Percentiles rank a stretch among this genome's conserved stretches.
Conservation (phyloP, 2,797 vertebrate genomes). For the Muscicapa comitata region DNA sequence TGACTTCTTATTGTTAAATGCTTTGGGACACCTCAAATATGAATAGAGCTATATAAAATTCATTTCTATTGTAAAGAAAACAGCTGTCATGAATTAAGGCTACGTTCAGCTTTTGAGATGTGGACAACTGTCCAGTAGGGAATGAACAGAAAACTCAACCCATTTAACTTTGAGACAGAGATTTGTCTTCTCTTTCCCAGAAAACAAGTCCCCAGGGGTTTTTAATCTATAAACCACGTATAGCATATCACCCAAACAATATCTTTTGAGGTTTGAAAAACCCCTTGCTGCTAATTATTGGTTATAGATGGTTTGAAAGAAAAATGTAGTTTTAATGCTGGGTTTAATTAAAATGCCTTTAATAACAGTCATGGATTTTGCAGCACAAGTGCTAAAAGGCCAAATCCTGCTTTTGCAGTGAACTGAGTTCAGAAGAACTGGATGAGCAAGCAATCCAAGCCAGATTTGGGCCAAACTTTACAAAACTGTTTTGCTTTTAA, state of each 20-base stretch:
- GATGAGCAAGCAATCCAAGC: not conserved
- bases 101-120: slow-evolving; percentile 12
- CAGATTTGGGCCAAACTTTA: not conserved
- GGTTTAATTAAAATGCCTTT: slow-evolving; percentile 73
- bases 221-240: slow-evolving; percentile 68
- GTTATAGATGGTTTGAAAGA: slow-evolving; percentile 60
- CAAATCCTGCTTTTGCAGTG: not conserved
- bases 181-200: slow-evolving; percentile 58
- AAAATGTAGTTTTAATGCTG: slow-evolving; percentile 59
- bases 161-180: slow-evolving; percentile 6
- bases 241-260: slow-evolving; percentile 62
- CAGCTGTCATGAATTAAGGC: slow-evolving; percentile 51
- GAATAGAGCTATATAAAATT: slow-evolving; percentile 30
- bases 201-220: slow-evolving; percentile 54
- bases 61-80: slow-evolving; percentile 49
- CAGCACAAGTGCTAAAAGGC: slow-evolving; percentile 34
- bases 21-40: slow-evolving; percentile 59
- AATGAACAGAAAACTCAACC: slow-evolving; percentile 45
- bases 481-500: slow-evolving; percentile 37
- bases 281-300: slow-evolving; percentile 67
- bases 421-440: slow-evolving; percentile 12
- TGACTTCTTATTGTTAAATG: not conserved
- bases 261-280: slow-evolving; percentile 61
- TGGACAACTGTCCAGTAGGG: slow-evolving; percentile 48
- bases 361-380: slow-evolving; percentile 62